phyloP scores from a whole-genome alignment of 2,888 invertebrate genomes.

The Andricus quercusramuli region DNA sequence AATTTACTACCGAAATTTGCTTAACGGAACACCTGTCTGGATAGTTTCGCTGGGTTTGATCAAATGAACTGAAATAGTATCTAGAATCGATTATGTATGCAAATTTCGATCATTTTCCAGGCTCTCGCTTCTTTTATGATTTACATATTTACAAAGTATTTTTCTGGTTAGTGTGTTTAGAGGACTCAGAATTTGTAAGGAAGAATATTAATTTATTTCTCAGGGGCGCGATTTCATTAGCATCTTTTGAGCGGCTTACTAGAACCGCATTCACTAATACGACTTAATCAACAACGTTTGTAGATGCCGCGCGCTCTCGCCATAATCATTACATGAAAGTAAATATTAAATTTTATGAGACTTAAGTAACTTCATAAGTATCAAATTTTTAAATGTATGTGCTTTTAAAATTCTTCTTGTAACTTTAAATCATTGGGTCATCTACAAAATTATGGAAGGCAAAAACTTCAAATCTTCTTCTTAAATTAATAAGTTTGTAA shows the following conservation, averaged over 20 bases:
- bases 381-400: slow-evolving; percentile 8
- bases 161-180: not conserved
- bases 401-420: not conserved
- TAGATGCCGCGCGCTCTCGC: slow-evolving; percentile 30
- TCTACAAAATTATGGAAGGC: not conserved
- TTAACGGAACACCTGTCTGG: not conserved
- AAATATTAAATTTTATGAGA: slow-evolving; percentile 38
- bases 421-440: not conserved
- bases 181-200: not conserved
- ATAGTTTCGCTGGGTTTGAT: not conserved
- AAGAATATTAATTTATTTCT: slow-evolving; percentile 50
- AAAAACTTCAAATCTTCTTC: not conserved
- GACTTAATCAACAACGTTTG: slow-evolving; percentile 46
- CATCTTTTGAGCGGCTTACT: slow-evolving; percentile 47
- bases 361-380: slow-evolving; percentile 13
- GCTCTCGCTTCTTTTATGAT: not conserved
- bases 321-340: slow-evolving; percentile 33
- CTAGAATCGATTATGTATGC: not conserved
- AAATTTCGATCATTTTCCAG: slow-evolving; percentile 12
- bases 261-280: slow-evolving; percentile 49
- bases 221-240: slow-evolving; percentile 54
- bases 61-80: not conserved
- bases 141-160: slow-evolving; percentile 3
- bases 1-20: not conserved
- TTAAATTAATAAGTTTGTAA: not conserved